phyloP scores from a whole-genome alignment of 2,113 vertebrate species.

The Furnarius figulus region DNA sequence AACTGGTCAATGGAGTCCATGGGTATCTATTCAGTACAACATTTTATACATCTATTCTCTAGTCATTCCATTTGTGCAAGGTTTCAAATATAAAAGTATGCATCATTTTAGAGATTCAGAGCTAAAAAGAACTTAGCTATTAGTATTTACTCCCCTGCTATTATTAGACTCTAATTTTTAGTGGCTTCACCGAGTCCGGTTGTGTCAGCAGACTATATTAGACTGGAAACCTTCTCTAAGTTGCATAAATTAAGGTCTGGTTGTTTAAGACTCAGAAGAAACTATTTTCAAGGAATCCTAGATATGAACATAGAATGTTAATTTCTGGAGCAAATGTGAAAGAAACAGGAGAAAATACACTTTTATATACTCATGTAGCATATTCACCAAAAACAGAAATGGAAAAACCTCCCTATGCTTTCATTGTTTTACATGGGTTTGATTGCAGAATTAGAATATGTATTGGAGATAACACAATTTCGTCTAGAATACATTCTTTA shows the following conservation, averaged over 20 bases:
- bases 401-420: fast-evolving
- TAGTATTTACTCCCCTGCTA: not conserved
- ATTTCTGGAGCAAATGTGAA: not conserved
- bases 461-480: not conserved
- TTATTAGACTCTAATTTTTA: not conserved
- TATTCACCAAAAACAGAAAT: not conserved
- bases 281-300: not conserved
- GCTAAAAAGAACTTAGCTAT: not conserved
- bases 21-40: not conserved
- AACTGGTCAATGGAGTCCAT: not conserved
- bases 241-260: not conserved
- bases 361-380: not conserved
- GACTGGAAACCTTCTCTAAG: not conserved
- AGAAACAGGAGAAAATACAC: not conserved
- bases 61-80: not conserved
- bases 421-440: not conserved
- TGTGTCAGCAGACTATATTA: not conserved
- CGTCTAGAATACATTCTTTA: not conserved
- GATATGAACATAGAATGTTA: not conserved
- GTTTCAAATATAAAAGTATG: not conserved
- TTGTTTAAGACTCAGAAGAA: not conserved
- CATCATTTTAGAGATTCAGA: not conserved
- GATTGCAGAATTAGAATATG: not conserved
- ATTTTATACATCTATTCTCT: not conserved
- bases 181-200: not conserved